Evolutionary conservation across 2,888 invertebrate species (phyloP), one percentile per base, ranked within the genome.

Genomic region (Euplexia lucipara): DNA sequence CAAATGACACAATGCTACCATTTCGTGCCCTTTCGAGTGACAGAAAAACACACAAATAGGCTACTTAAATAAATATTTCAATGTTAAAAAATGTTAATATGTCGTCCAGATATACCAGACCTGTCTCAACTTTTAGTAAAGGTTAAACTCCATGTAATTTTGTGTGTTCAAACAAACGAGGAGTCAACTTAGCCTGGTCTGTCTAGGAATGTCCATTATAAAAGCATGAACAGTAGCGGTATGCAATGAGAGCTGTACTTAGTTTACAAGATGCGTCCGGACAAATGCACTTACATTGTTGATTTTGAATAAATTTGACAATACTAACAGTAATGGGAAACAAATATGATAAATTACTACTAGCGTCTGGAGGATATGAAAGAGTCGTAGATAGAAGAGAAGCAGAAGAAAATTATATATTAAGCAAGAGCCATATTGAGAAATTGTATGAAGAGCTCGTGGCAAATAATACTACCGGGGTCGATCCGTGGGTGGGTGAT

Each of bases 61-160:
- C 91, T 90, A 91, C 92, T 89, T 89, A 89, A 90, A 91, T 90
- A 90, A 85, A 89, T 91, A 89, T 91, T 90, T 90, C 88, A 88
- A 84, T 70, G 67, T 67, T 84, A 78, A 87, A 83, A 90, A 89
- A 91, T 91, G 90, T 84, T 86, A 90, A 87, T 86, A 7, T 68
- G 14, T 3, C 49, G 42, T 59, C 85, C 81, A 83, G 20, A 14
- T 66, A 41, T 26, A 60, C 62, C 45, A 35, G 83, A 83, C 32
- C 85, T 48, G 69, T 75, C 53, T 69, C 48, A 26, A 60, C 67
- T 66, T 75, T 47, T 48, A 22, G 34, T 7, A 20, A 16, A 48
- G 39, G 64, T 44, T 75, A 75, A 71, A 54, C 42, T 54, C 39
- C 66, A 41, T 16, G 26, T 2, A 4, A 34, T 45, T 49, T 47